Base-by-base conservation (phyloP, 2,888 invertebrate species). In the Iphiclides podalirius region DNA sequence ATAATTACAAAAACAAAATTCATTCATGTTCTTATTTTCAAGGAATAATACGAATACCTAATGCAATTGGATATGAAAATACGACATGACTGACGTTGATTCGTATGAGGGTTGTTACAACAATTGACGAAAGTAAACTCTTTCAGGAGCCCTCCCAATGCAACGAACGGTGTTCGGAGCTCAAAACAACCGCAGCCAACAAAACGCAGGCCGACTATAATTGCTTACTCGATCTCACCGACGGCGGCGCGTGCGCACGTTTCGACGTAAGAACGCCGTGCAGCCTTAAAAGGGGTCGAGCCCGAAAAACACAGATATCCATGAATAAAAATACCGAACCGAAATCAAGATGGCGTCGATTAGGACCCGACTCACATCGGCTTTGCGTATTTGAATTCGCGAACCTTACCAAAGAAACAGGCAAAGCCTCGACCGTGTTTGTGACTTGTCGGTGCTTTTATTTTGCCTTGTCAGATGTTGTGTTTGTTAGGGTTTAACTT, bases 241-340 rank as follows among this genome's bases (percentile, higher is more conserved):
- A 64, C 52, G 52, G 46, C 55, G 67, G 70, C 78, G 77, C 75
- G 76, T 76, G 77, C 72, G 70, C 66, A 59, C 52, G 34, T 40
- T 23, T 23, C 11, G 23, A 34, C 14, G 47, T 44, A 50, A 64
- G 63, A 62, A 75, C 69, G 67, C 59, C 50, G 48, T 6, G 20
- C 56, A 55, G 43, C 78, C 73, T 54, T 74, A 76, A 69, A 80
- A 63, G 78, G 72, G 57, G 38, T 64, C 60, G 65, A 57, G 58
- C 60, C 62, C 60, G 61, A 64, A 67, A 67, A 72, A 71, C 60
- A 54, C 66, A 67, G 71, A 80, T 70, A 75, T 77, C 69, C 73
- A 72, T 79, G 80, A 81, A 83, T 82, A 81, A 80, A 81, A 81
- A 82, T 76, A 68, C 73, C 72, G 60, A 61, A 60, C 74, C 74